Evolutionary conservation across 2,113 vertebrate genomes (phyloP).

Genomic region (Prunella fulvescens): DNA sequence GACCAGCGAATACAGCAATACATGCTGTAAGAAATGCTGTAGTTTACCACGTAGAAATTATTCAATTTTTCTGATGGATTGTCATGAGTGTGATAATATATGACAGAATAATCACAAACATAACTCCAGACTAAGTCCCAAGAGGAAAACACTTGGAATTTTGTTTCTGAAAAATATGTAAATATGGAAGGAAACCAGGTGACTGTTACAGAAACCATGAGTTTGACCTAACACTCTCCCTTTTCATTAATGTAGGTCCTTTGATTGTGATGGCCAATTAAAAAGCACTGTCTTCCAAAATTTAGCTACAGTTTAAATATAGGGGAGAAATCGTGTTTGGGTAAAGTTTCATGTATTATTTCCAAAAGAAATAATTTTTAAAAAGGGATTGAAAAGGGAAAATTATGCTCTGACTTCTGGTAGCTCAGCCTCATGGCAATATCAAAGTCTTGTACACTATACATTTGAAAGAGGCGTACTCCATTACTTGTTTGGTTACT

Average conservation of each 20-base stretch:
- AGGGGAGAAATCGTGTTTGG: neutral
- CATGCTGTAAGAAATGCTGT: neutral
- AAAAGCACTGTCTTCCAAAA: neutral
- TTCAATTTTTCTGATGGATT: neutral
- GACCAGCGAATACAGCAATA: neutral
- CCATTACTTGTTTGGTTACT: neutral
- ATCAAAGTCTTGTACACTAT: neutral
- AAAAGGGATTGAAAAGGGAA: neutral
- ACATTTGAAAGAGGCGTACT: neutral
- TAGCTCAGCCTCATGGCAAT: neutral
- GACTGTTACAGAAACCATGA: neutral
- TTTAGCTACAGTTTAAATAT: neutral
- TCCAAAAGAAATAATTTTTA: neutral
- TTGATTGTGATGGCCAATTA: neutral
- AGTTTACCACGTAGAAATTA: neutral
- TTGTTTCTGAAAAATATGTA: neutral
- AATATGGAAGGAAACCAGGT: neutral
- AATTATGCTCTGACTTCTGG: neutral
- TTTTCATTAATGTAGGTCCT: neutral
- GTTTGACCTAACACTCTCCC: neutral
- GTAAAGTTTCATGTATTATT: neutral
- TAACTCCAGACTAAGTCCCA: neutral
- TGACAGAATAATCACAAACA: neutral
- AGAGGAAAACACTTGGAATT: neutral
- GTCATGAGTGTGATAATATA: neutral